A percentile compares a stretch with the other conserved stretches of the same genome.
Evolutionary conservation across 1,140 invertebrate genomes (phyloP).

Genomic region (Sminthurinus signatus): DNA sequence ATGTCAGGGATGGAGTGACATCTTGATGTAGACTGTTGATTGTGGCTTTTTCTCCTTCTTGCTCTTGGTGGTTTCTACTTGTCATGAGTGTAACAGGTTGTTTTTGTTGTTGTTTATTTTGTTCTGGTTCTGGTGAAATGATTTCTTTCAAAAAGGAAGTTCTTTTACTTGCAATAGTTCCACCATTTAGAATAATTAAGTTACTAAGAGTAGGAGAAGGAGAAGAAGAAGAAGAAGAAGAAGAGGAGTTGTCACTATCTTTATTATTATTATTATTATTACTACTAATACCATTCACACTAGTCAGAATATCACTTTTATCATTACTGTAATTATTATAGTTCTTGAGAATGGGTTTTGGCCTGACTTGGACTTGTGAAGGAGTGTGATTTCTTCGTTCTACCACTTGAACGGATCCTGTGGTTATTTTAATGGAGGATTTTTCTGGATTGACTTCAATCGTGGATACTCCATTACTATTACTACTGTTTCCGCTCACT

Average conservation of each 20-base stretch:
- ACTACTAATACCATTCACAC: no score
- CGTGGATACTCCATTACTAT: conserved; percentile 8
- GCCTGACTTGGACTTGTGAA: conserved; percentile 12
- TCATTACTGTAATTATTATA: conserved; percentile 8
- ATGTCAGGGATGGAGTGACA: background rate
- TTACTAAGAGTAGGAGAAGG: conserved; percentile 16
- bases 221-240: background rate
- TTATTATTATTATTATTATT: conserved; percentile 1
- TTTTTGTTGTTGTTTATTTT: conserved; percentile 8
- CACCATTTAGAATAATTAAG: conserved; percentile 32
- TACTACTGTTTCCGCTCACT: no score
- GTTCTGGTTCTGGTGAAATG: conserved; percentile 15
- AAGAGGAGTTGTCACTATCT: background rate
- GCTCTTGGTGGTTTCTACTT: no score
- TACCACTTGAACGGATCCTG: background rate
- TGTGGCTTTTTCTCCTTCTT: no score
- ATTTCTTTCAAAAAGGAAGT: conserved; percentile 33
- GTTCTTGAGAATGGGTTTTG: conserved; percentile 30
- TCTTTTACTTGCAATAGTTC: conserved; percentile 31
- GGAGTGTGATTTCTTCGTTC: background rate
- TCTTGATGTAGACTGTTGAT: background rate
- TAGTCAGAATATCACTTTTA: conserved; percentile 8
- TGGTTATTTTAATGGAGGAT: conserved; percentile 14
- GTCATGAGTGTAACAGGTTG: background rate
- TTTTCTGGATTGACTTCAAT: conserved; percentile 31